Evolutionary conservation across 2,113 vertebrate genomes (phyloP).

Genomic region (Dromas ardeola): DNA sequence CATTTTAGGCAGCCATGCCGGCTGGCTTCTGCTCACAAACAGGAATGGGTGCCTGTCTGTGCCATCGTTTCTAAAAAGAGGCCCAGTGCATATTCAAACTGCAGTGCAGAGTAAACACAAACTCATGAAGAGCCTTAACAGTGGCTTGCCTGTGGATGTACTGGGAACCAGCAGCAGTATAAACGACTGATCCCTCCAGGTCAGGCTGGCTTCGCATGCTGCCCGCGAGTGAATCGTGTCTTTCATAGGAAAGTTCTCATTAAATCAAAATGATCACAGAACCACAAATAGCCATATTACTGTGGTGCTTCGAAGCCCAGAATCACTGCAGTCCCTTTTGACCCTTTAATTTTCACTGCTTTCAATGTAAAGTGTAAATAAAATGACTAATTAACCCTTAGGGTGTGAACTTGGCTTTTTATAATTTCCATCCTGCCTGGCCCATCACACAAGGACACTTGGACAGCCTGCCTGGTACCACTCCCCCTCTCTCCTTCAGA

Average conservation of each 20-base stretch:
- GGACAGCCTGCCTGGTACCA: not conserved
- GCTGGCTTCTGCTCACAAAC: not conserved
- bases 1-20: not conserved
- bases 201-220: not conserved
- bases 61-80: not conserved
- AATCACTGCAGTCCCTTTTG: not conserved
- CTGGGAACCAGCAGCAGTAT: not conserved
- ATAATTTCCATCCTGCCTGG: not conserved
- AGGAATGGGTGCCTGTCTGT: not conserved
- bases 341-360: not conserved
- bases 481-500: not conserved
- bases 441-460: not conserved
- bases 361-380: not conserved
- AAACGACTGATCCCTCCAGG: not conserved
- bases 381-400: not conserved
- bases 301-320: not conserved
- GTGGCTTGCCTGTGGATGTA: not conserved
- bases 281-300: not conserved
- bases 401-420: not conserved
- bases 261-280: slow-evolving; percentile 13
- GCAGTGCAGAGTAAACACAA: slow-evolving; percentile 11
- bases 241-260: slow-evolving; percentile 32
- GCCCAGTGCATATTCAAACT: not conserved
- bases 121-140: not conserved
- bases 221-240: not conserved